Base-by-base conservation (phyloP, 2,797 vertebrate genomes). In the Sebastes hopkinsi region DNA sequence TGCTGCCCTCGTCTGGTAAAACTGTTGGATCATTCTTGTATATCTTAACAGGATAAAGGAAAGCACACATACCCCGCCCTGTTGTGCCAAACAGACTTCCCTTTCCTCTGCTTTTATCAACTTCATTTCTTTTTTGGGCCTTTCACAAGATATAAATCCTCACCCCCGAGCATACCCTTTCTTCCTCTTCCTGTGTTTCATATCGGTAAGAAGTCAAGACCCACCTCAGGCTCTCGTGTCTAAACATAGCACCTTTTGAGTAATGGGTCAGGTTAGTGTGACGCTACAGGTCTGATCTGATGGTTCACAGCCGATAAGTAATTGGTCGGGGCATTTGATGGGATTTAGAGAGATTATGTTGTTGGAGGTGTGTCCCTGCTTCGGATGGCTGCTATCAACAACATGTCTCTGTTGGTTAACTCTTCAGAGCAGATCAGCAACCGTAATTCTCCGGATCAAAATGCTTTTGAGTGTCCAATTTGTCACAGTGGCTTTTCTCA, bases 1-100 rank as follows among this genome's bases (percentile, higher is more conserved):
- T 89, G 88, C 91, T 92, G 90, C 92, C 89, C 88, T 86, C 92
- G 12, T 83, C 89, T 94, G 92, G 92, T 78, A 9, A 56, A 75
- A 61, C 52, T 0, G 38, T 29, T 18, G 32, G 14, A 46, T 50
- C 27, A 36, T 55, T 61, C 10, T 30, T 67, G 50, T 12, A 55
- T 30, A 23, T 60, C 46, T 60, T 42, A 27, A 70, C 61, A 78
- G 25, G 8, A 82, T 30, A 22, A 71, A 70, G 73, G 22, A 71
- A 73, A 81, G 22, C 14, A 67, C n/a, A 5, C 54, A 73, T 36
- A 55, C 67, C 36, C 62, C 59, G 12, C 75, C 85, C 83, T 77
- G 54, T 32, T 78, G 60, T 82, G 85, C 80, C 79, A 85, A 84
- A 83, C 73, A 65, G 8, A 80, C 86, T 90, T 92, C 91, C 92